Percentiles rank a stretch among this genome's conserved stretches.
These are phyloP conservation scores for Anastrepha obliqua DNA, from an alignment of 1,140 invertebrate species.

Conservation along the genomic window DNA sequence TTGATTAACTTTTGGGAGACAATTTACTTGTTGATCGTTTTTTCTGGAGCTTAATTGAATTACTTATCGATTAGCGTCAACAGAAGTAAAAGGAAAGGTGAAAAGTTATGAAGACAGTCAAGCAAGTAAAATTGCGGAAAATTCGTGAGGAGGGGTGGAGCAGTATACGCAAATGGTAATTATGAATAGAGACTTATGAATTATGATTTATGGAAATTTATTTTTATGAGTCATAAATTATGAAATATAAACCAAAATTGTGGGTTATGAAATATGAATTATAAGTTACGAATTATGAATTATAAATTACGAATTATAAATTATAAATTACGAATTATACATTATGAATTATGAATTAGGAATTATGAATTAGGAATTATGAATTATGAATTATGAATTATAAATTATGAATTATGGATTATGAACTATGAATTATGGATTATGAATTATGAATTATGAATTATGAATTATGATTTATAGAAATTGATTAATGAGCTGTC, in stretches of 20 bases:
- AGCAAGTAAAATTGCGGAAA: too few species aligned
- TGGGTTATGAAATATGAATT: neutral
- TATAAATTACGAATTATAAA: neutral
- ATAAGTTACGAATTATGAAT: neutral
- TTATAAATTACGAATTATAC: neutral
- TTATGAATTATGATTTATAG: neutral
- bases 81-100: neutral
- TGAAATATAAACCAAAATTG: too few species aligned
- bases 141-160: too few species aligned
- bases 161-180: neutral
- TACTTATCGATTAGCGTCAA: slow-evolving; percentile 1
- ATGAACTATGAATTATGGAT: neutral
- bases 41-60: neutral
- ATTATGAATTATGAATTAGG: neutral
- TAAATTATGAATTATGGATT: too few species aligned
- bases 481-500: too few species aligned
- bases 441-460: neutral
- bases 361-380: neutral
- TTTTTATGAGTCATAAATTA: neutral
- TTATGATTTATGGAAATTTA: neutral
- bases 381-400: neutral
- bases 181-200: neutral
- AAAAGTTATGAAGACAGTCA: too few species aligned
- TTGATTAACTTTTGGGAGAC: slow-evolving; percentile 20
- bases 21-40: slow-evolving; percentile 11